Conservation (phyloP, 2,113 vertebrate species). For the Eidolon helvum region DNA sequence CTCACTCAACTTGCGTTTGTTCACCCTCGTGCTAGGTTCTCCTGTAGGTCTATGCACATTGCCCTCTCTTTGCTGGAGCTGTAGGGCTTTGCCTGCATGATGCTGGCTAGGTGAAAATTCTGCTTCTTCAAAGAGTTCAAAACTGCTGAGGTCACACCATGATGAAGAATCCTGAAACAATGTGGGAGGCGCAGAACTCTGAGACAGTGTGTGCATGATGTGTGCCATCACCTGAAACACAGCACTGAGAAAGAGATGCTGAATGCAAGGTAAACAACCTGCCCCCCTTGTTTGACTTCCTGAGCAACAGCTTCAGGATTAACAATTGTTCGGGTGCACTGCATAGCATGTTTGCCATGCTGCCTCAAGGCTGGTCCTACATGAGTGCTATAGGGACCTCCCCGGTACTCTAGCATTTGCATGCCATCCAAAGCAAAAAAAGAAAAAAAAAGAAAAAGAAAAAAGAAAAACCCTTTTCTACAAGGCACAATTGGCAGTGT, state of each 20-base stretch:
- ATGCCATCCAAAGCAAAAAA: background rate
- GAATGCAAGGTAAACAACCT: constrained; percentile 16
- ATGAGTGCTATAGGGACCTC: background rate
- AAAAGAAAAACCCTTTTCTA: background rate
- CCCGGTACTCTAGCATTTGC: background rate
- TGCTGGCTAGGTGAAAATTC: constrained; percentile 83
- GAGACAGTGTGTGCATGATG: constrained; percentile 76
- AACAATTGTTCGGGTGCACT: background rate
- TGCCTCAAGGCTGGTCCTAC: background rate
- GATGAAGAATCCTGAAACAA: constrained; percentile 93
- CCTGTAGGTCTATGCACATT: constrained; percentile 78
- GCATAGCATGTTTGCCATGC: background rate
- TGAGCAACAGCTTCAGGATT: background rate
- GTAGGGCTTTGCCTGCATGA: constrained; percentile 80
- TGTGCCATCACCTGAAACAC: constrained; percentile 80
- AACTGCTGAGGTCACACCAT: constrained; percentile 87
- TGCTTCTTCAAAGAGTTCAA: constrained; percentile 88
- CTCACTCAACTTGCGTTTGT: constrained; percentile 82
- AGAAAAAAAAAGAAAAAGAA: background rate
- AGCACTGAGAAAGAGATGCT: constrained; percentile 69
- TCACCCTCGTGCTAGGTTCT: constrained; percentile 81
- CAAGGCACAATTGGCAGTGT: background rate
- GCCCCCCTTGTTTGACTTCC: constrained; percentile 1
- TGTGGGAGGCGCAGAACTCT: constrained; percentile 87
- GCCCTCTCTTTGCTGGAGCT: constrained; percentile 83